Evolutionary conservation across 2,888 invertebrate genomes (phyloP), one percentile per base, ranked within the genome.

Genomic region (Eupithecia tripunctaria): DNA sequence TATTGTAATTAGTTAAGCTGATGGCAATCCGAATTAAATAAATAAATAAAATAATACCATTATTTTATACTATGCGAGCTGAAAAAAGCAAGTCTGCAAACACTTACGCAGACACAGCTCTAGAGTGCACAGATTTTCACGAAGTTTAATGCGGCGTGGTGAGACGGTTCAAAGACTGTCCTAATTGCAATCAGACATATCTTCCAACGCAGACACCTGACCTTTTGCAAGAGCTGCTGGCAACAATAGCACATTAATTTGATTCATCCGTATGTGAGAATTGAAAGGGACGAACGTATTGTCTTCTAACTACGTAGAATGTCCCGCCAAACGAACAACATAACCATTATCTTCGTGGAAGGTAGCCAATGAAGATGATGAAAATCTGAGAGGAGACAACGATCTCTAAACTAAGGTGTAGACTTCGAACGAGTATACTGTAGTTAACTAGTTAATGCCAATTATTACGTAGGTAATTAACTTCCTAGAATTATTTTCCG

Each of bases 211-310:
- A 47, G 47, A 6, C 47, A n/a, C 47, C 47, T 47, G n/a, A 47
- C 47, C 47, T 47, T 47, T 47, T 18, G 47, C 47, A 47, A 21
- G n/a, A n/a, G n/a, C n/a, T 47, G 47, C 47, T 47, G 47, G 47
- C 47, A 21, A 47, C 47, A 47, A 47, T 47, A 47, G 47, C 47
- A 47, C n/a, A 47, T n/a, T 47, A n/a, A 47, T 47, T 47, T 47
- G 47, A 47, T 47, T 43, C 18, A 43, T 43, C 43, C 6, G 0
- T 5, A 43, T 43, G 41, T 41, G 18, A 43, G 18, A 18, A 43
- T 43, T 43, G 18, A 43, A 43, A 47, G 47, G 47, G 47, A 47
- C 14, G 10, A 2, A 47, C 14, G 10, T 8, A 47, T n/a, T 47
- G 8, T n/a, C n/a, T n/a, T 43, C 43, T 43, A 43, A 6, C 2